Evolutionary conservation across 2,113 vertebrate species (phyloP).

Genomic region (Egretta garzetta): DNA sequence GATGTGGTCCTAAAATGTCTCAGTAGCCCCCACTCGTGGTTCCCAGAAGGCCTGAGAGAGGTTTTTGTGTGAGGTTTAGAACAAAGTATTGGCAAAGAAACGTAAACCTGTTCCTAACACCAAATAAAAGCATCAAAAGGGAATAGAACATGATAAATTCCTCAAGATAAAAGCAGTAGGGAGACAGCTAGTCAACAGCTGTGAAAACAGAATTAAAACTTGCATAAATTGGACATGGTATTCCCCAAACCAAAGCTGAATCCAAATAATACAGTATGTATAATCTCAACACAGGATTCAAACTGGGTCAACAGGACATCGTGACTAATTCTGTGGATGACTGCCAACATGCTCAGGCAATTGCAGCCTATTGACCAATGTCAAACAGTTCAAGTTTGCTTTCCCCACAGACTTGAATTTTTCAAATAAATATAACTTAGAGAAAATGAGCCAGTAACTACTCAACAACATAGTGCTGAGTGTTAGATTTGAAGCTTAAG

Average conservation of each 20-base stretch:
- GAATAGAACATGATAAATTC: conserved; percentile 5
- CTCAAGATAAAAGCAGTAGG: conserved; percentile 15
- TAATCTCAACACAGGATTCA: conserved; percentile 36
- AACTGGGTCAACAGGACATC: conserved; percentile 28
- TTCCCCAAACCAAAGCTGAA: conserved; percentile 28
- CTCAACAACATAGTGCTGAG: conserved; percentile 20
- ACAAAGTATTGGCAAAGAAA: not conserved
- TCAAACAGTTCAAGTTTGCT: conserved; percentile 62
- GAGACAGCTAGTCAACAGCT: conserved; percentile 38
- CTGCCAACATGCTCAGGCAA: conserved; percentile 19
- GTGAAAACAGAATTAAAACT: conserved; percentile 49
- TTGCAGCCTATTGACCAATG: conserved; percentile 46
- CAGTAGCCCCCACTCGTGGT: not conserved
- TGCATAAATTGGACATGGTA: conserved; percentile 33
- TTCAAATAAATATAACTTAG: conserved; percentile 57
- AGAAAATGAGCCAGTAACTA: conserved; percentile 34
- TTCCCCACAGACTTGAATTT: conserved; percentile 11
- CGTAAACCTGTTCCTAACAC: not conserved
- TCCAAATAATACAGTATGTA: not conserved
- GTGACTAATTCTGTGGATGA: conserved; percentile 16
- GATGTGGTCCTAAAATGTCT: not conserved
- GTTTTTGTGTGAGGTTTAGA: conserved; percentile 13
- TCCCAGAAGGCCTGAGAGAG: not conserved
- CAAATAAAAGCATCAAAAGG: conserved; percentile 18
- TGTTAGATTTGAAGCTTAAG: conserved; percentile 25